These are phyloP conservation scores for Nyleta sp. DNA, from an alignment of 2,888 invertebrate genomes.

Conservation along the genomic window DNA sequence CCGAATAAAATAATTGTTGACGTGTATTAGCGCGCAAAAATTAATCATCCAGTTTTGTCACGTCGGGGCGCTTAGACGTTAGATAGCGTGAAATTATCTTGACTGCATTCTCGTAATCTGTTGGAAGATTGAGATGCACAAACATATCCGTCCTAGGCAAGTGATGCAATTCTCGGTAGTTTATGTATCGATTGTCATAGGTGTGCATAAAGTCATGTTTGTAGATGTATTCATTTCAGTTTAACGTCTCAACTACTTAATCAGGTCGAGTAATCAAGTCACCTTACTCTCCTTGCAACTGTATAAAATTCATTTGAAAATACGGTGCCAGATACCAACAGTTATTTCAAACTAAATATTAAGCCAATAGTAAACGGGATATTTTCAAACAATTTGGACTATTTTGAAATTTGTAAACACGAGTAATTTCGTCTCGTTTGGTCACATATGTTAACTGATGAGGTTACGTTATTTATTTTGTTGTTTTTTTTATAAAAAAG, in stretches of 20 bases:
- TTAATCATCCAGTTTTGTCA: constrained; percentile 19
- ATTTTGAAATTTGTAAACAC: too few relatives aligned
- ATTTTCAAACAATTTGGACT: too few relatives aligned
- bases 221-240: constrained; percentile 9
- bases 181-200: constrained; percentile 29
- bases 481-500: too few relatives aligned
- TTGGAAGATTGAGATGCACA: constrained; percentile 10
- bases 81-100: constrained; percentile 28
- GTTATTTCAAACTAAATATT: too few relatives aligned
- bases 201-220: constrained; percentile 11
- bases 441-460: too few relatives aligned
- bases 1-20: background rate
- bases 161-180: constrained; percentile 23
- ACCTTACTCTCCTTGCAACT: background rate
- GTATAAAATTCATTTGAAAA: background rate
- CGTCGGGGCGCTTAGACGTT: constrained; percentile 2
- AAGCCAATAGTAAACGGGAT: too few relatives aligned
- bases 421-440: too few relatives aligned
- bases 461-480: too few relatives aligned
- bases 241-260: constrained; percentile 8
- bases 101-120: constrained; percentile 22
- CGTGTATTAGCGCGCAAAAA: background rate
- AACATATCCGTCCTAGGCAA: constrained; percentile 4
- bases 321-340: too few relatives aligned
- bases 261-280: constrained; percentile 7